Base-by-base conservation (phyloP, 2,888 invertebrate species). In the Mactromeris polynyma region DNA sequence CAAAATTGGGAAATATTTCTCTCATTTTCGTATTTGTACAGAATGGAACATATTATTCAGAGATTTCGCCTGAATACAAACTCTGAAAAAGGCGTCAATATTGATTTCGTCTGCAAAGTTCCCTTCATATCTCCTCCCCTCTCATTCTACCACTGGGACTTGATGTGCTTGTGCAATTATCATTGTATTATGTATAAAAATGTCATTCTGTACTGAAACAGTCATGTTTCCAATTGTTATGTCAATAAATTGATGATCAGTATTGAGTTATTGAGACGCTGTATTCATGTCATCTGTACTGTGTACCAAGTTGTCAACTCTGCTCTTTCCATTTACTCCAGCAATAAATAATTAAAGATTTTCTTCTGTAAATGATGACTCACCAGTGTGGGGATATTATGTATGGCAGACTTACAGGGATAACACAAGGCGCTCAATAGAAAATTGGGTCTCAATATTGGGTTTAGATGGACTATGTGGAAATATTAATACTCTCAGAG, bases 111-210 rank as follows among this genome's bases (percentile, higher is more conserved):
- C 84, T 84, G 36, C 38, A 7, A 78, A 54, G 26, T 54, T 78
- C 78, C 78, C 77, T 78, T 46, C 31, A 33, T 38, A 40, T 36
- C 54, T 54, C 78, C 84, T 51, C 54, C 38, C n/a, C 17, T 19
- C 33, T 17, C 9, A 14, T 42, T 40, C 79, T 38, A 36, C 78
- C 78, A 77, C 21, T 7, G 84, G 81, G 84, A 77, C 78, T 83
- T 78, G 38, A 84, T 84, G 33, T 36, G 51, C 54, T 26, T 31
- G 33, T 51, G 46, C 78, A 26, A 46, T 36, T 78, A 33, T 78
- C 84, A 84, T 46, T 51, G 78, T 36, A 78, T 83, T 21, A 73
- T 73, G 36, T 64, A 58, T 19, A 84, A 83, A 84, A 84, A 84
- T 78, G 54, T 46, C n/a, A 42, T 79, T 38, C 64, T 40, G 40